Evolutionary conservation across 2,888 invertebrate species (phyloP), one percentile per base, ranked within the genome.

Genomic region (Gortyna flavago): DNA sequence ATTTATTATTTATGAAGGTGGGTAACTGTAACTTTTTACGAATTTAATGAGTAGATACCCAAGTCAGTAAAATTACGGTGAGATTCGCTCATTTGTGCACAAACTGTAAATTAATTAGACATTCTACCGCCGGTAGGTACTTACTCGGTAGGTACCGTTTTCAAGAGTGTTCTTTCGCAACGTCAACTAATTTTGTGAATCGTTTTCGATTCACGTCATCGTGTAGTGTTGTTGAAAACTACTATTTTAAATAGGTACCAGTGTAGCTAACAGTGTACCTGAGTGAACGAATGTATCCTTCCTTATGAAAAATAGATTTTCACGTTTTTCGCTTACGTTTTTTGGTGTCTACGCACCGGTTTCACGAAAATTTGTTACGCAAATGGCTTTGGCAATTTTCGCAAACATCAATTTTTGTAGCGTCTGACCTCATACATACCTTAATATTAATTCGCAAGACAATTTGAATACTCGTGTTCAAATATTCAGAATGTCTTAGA

Each of bases 181-280:
- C 85, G 61, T 69, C 72, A 72, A 79, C 83, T 82, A 79, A 86
- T 85, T 85, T 85, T 81, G 86, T 85, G 79, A 87, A 87, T 85
- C 83, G 85, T 87, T 88, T 88, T 87, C 80, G 84, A 84, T 88
- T 85, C 80, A 83, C 90, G 89, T 90, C 90, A 90, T 88, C 83
- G 62, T 38, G 51, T 48, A 62, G 64, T 78, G 44, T 75, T 62
- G 51, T 62, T 64, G 54, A 62, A 76, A 78, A 72, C 61, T 70
- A 70, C 68, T 44, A 44, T 44, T 11, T 44, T 44, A 44, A 29
- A 44, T 29, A n/a, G 11, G 11, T 54, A 54, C 32, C 68, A 35
- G 9, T n/a, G 18, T 68, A 51, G 13, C 21, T 44, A 29, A 25
- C 8, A 9, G 32, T 51, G 5, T 35, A 8, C 25, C 2, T 6